Base-by-base conservation (phyloP, 2,113 vertebrate species). In the Callopanchax toddi region DNA sequence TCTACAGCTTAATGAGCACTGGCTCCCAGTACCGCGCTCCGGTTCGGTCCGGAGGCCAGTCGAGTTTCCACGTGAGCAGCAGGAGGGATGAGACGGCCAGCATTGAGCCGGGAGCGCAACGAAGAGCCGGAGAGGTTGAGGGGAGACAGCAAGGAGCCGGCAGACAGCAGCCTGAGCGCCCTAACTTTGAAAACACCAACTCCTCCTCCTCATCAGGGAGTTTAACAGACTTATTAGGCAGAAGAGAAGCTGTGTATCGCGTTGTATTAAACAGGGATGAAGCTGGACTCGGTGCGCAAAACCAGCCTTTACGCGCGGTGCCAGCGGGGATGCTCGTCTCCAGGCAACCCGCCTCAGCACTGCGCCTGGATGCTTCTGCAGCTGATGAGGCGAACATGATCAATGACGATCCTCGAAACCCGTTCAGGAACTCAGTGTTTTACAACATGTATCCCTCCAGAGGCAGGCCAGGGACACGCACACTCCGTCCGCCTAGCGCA, bases 1-100 rank as follows among this genome's bases (percentile, higher is more conserved):
- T 90, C 58, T 90, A 87, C 64, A 92, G 91, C 59, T 78, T 94
- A 9, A 67, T 93, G 66, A 94, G 91, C 83, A 92, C 91, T 3
- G 94, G 92, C 0, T 78, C 82, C 1, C 89, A 91, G 65, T 93
- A 91, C 76, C 89, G 88, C 21, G 15, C 87, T 17, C 88, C 90
- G 26, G 51, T 65, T 49, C 67, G 71, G 21, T 76, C 89, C 39
- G 83, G 81, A 15, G 76, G 77, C 45, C 82, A 77, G 6, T 81
- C 89, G 5, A 88, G 86, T 15, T 59, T 89, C 23, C 88, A 76
- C 54, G 15, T 90, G 52, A 85, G 76, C 63, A 75, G 78, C 39
- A 56, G 85, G 34, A 59, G 78, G 22, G 81, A 87, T 25, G 64
- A 45, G 48, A 80, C 61, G 29, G 23, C 65, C 44, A 71, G 56